Evolutionary conservation across 2,888 invertebrate species (phyloP).

Genomic region (Caradrina kadenii): DNA sequence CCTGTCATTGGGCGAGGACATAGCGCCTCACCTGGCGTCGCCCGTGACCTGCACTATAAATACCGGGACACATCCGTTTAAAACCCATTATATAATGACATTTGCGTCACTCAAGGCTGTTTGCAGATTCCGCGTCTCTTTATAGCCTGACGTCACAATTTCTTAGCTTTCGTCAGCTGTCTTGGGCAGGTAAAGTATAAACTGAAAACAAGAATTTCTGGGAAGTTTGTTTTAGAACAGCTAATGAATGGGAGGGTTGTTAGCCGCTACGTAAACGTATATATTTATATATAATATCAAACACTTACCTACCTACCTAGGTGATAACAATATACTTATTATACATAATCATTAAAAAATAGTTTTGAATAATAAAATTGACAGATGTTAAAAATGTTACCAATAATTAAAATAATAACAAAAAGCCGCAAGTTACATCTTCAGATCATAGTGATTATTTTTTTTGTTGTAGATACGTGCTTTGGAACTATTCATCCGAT

Average conservation of each 20-base stretch:
- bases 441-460: too few species aligned
- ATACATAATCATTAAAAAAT: neutral
- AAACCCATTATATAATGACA: conserved; percentile 61
- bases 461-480: too few species aligned
- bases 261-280: neutral
- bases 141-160: conserved; percentile 40
- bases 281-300: neutral
- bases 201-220: conserved; percentile 17
- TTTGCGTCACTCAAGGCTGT: conserved; percentile 62
- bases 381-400: neutral
- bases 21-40: conserved; percentile 67
- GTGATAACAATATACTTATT: neutral
- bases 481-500: too few species aligned
- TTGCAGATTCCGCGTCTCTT: conserved; percentile 50
- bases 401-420: too few species aligned
- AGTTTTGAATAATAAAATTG: neutral
- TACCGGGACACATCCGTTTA: conserved; percentile 66
- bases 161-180: conserved; percentile 39
- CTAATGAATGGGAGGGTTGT: conserved; percentile 9
- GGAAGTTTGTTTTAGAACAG: conserved; percentile 2
- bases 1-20: conserved; percentile 70
- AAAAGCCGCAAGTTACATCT: too few species aligned
- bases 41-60: conserved; percentile 70
- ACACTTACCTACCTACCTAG: too few species aligned
- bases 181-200: conserved; percentile 22